Conservation (phyloP, 1,140 invertebrate species). For the Bombus sylvicola region DNA sequence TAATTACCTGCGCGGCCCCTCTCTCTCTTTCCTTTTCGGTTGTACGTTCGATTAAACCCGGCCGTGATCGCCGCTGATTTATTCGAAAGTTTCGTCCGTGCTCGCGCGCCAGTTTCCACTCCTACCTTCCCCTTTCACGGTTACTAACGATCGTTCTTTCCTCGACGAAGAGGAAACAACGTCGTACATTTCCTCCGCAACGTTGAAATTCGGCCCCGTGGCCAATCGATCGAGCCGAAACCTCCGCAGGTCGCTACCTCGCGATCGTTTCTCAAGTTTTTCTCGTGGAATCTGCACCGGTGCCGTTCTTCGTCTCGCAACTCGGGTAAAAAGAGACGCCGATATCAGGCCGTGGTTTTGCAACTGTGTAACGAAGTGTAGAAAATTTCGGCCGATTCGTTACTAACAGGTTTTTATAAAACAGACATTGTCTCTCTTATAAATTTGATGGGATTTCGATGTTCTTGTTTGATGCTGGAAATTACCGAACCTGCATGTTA, state of each 20-base stretch:
- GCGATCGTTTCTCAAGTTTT: slow-evolving; percentile 28
- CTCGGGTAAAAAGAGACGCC: neutral
- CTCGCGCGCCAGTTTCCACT: neutral
- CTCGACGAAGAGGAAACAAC: neutral
- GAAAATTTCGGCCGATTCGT: neutral
- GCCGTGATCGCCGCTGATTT: slow-evolving; percentile 44
- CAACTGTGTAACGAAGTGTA: neutral
- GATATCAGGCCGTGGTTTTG: no score
- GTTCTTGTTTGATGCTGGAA: no score
- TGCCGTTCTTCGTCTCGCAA: no score
- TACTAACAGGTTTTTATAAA: no score
- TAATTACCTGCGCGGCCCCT: slow-evolving; percentile 38
- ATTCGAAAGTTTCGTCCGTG: slow-evolving; percentile 26
- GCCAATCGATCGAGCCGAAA: slow-evolving; percentile 37
- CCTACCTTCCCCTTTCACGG: neutral
- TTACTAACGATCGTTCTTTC: slow-evolving; percentile 23
- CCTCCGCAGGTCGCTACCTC: neutral
- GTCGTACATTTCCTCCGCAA: neutral
- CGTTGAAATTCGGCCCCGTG: neutral
- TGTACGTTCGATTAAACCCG: slow-evolving; percentile 55
- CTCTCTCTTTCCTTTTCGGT: no score
- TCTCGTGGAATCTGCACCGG: neutral
- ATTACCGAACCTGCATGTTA: no score
- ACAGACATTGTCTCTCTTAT: no score
- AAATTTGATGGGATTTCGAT: neutral